phyloP scores from a whole-genome alignment of 2,888 invertebrate genomes.

The Xestia sexstrigata region DNA sequence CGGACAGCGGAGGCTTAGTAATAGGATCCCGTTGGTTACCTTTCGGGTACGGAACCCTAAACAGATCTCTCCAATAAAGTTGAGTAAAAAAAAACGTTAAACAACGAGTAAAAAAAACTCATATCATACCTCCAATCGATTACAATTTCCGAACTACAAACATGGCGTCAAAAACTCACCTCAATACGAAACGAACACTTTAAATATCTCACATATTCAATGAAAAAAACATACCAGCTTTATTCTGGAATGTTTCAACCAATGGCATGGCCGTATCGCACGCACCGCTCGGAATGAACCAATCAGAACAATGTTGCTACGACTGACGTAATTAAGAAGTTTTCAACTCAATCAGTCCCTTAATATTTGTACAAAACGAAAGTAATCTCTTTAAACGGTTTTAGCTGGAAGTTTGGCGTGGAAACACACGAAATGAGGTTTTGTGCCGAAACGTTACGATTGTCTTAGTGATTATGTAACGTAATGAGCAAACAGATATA shows the following conservation, averaged over 20 bases:
- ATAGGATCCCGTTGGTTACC: no score
- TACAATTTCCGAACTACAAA: slow-evolving; percentile 24
- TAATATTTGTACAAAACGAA: slow-evolving; percentile 82
- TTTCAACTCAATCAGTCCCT: slow-evolving; percentile 82
- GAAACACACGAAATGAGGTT: slow-evolving; percentile 61
- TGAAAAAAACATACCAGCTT: slow-evolving; percentile 28
- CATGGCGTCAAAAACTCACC: background rate
- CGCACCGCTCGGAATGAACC: slow-evolving; percentile 57
- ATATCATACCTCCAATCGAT: slow-evolving; percentile 19
- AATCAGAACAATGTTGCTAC: slow-evolving; percentile 63
- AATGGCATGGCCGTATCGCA: slow-evolving; percentile 54
- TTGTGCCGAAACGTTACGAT: slow-evolving; percentile 25
- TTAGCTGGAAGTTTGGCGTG: slow-evolving; percentile 65
- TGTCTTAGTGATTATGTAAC: slow-evolving; percentile 1
- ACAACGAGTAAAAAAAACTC: background rate
- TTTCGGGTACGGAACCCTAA: no score
- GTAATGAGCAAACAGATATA: background rate
- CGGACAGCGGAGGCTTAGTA: no score
- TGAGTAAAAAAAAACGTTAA: background rate
- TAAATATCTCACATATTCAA: slow-evolving; percentile 34
- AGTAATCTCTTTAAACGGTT: slow-evolving; percentile 81
- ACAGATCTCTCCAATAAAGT: background rate
- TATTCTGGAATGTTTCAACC: slow-evolving; percentile 40
- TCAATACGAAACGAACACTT: slow-evolving; percentile 26
- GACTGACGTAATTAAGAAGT: slow-evolving; percentile 78